phyloP scores from a whole-genome alignment of 2,888 invertebrate genomes.

The Zaprionus obscuricornis region DNA sequence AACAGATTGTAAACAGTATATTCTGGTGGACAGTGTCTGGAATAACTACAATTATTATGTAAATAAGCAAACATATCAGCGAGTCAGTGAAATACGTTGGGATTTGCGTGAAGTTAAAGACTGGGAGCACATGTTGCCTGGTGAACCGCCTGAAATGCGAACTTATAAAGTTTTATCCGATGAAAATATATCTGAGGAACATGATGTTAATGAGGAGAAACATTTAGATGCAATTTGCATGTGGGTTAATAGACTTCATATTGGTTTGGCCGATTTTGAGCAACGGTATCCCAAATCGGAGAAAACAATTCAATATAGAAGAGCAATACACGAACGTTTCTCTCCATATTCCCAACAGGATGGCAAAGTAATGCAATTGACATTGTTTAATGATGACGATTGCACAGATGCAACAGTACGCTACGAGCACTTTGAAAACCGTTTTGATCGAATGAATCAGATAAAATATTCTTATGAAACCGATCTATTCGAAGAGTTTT shows the following conservation, averaged over 20 bases:
- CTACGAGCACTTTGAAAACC: constrained; percentile 87
- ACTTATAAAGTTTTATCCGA: constrained; percentile 80
- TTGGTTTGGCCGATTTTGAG: constrained; percentile 86
- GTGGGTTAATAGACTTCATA: constrained; percentile 89
- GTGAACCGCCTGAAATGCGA: constrained; percentile 86
- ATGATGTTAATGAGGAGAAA: constrained; percentile 85
- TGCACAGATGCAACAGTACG: constrained; percentile 81
- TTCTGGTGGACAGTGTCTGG: constrained; percentile 93
- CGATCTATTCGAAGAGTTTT: constrained; percentile 86
- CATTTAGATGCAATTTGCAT: constrained; percentile 90
- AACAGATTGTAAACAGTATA: constrained; percentile 86
- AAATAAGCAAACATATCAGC: constrained; percentile 86
- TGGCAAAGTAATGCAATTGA: constrained; percentile 84
- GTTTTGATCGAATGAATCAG: constrained; percentile 87
- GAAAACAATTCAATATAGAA: constrained; percentile 88
- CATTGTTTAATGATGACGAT: constrained; percentile 67
- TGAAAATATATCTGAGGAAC: constrained; percentile 84
- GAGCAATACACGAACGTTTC: constrained; percentile 89
- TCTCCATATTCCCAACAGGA: constrained; percentile 90
- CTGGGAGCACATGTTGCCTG: constrained; percentile 91
- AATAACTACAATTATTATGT: constrained; percentile 94
- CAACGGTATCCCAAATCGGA: constrained; percentile 90
- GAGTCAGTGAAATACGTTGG: constrained; percentile 85
- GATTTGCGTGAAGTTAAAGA: constrained; percentile 85
- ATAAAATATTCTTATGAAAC: constrained; percentile 85